These are phyloP conservation scores for Dermolepida albohirtum DNA, from an alignment of 2,888 invertebrate genomes.

Conservation along the genomic window DNA sequence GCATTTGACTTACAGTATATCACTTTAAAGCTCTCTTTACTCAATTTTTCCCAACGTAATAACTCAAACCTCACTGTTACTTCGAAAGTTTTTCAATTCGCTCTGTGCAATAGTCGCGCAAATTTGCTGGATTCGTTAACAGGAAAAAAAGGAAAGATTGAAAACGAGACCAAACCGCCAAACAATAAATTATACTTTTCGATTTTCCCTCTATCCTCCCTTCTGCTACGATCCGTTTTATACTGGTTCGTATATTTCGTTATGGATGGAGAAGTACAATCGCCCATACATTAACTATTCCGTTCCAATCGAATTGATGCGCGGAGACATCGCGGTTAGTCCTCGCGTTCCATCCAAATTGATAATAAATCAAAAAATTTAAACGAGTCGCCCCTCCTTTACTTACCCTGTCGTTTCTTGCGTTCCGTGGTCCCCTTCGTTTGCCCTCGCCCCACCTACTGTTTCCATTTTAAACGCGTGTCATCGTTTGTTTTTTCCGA, in stretches of 20 bases:
- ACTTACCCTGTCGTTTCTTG: neutral
- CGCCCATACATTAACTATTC: slow-evolving; percentile 14
- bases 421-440: neutral
- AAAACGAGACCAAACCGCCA: neutral
- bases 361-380: slow-evolving; percentile 35
- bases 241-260: neutral
- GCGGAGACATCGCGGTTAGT: slow-evolving; percentile 30
- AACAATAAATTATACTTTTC: slow-evolving; percentile 13
- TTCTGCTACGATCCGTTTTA: neutral
- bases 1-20: too few species aligned
- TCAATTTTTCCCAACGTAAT: too few species aligned
- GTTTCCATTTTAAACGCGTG: slow-evolving; percentile 16
- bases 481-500: slow-evolving; percentile 2
- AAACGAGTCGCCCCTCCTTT: slow-evolving; percentile 10
- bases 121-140: neutral
- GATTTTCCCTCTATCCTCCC: neutral
- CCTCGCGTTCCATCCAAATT: slow-evolving; percentile 25
- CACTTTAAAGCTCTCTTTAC: too few species aligned
- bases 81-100: too few species aligned
- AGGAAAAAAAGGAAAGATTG: neutral
- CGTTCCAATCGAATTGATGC: slow-evolving; percentile 5
- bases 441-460: neutral
- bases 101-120: too few species aligned
- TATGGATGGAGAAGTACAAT: neutral
- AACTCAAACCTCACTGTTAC: too few species aligned